Conservation (phyloP, 2,797 vertebrate genomes). For the Champsocephalus esox region DNA sequence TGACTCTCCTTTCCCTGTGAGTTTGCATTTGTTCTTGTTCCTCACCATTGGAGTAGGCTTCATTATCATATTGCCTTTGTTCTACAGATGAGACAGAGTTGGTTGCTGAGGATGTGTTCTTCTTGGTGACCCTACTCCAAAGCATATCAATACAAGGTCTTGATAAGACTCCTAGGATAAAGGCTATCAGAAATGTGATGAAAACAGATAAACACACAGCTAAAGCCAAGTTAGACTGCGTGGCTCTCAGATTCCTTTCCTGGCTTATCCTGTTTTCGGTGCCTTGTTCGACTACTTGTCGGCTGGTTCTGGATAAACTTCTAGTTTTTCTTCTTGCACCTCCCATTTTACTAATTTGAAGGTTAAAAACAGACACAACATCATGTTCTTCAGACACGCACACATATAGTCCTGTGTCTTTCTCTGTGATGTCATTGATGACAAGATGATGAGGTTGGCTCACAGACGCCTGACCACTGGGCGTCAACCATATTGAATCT, state of each 20-base stretch:
- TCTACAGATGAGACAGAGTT: conserved; percentile 39
- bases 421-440: conserved; percentile 67
- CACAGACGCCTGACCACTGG: conserved; percentile 75
- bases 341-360: conserved; percentile 69
- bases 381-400: conserved; percentile 71
- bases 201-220: conserved; percentile 90
- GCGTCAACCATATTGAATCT: conserved; percentile 85
- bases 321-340: conserved; percentile 66
- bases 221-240: conserved; percentile 76
- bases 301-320: conserved; percentile 45
- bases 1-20: conserved; percentile 79
- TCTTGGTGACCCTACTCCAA: conserved; percentile 71
- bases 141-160: conserved; percentile 87
- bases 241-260: conserved; percentile 1
- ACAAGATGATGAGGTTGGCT: conserved; percentile 68
- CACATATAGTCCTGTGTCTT: conserved; percentile 75
- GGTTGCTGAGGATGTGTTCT: conserved; percentile 50
- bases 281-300: conserved; percentile 24
- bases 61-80: conserved; percentile 81
- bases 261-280: not conserved
- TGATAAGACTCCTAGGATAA: conserved; percentile 88
- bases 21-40: conserved; percentile 42
- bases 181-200: conserved; percentile 90
- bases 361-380: conserved; percentile 72
- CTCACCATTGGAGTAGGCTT: conserved; percentile 78